Percentiles rank a stretch among this genome's conserved stretches.
phyloP scores from a whole-genome alignment of 1,140 invertebrate genomes.

The Fopius arisanus region DNA sequence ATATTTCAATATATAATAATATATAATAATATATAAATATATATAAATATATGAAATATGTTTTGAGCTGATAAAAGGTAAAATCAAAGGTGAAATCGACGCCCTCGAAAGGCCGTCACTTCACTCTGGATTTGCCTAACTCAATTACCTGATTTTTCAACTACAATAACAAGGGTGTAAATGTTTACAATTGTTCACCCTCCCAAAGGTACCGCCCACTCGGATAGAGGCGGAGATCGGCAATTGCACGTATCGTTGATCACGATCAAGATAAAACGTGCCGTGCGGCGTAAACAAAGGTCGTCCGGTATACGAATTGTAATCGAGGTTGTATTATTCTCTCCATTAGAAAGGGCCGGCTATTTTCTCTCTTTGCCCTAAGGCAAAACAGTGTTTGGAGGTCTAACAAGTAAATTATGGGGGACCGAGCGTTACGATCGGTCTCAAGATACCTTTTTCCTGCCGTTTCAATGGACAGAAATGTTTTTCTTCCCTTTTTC shows the following conservation, averaged over 20 bases:
- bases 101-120: not conserved
- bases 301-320: constrained; percentile 36
- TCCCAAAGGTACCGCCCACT: constrained; percentile 15
- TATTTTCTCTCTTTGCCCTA: not conserved
- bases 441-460: constrained; percentile 22
- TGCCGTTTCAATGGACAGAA: not conserved
- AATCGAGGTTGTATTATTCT: constrained; percentile 27
- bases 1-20: no score
- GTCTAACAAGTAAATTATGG: constrained; percentile 59
- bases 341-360: constrained; percentile 17
- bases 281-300: constrained; percentile 22
- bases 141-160: not conserved
- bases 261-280: constrained; percentile 41
- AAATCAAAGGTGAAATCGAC: no score
- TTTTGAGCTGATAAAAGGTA: no score
- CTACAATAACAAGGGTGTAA: constrained; percentile 13
- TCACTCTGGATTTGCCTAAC: not conserved
- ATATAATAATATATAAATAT: no score
- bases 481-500: not conserved
- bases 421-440: constrained; percentile 27
- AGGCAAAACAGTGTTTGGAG: not conserved
- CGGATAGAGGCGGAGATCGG: constrained; percentile 27
- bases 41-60: no score
- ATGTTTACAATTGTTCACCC: constrained; percentile 5
- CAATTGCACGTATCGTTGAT: constrained; percentile 44